Evolutionary conservation across 1,140 invertebrate species (phyloP).

Genomic region (Musca domestica): DNA sequence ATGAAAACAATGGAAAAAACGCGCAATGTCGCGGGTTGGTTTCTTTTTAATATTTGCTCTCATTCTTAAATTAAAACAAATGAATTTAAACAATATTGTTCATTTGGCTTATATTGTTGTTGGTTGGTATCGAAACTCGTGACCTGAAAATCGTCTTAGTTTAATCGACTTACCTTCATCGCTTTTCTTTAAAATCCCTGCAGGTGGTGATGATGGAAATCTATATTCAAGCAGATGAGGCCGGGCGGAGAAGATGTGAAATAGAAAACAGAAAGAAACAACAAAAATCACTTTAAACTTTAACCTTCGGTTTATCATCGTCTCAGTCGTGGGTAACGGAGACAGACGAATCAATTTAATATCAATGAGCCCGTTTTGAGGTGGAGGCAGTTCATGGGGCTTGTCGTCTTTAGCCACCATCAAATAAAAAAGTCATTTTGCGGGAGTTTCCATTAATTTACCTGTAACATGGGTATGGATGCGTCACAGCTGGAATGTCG

Average conservation of each 20-base stretch:
- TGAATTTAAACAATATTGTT: not conserved
- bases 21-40: too few species aligned
- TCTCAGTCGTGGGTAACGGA: too few species aligned
- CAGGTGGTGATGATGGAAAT: conserved; percentile 49
- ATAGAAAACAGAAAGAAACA: not conserved
- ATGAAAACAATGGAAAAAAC: too few species aligned
- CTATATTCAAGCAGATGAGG: conserved; percentile 25
- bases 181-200: conserved; percentile 51
- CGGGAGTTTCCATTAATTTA: conserved; percentile 26
- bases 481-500: conserved; percentile 54
- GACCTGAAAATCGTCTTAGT: not conserved
- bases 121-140: conserved; percentile 15
- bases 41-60: too few species aligned
- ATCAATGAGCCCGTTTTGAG: too few species aligned
- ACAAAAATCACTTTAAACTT: not conserved
- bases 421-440: not conserved
- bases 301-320: not conserved
- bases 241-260: not conserved
- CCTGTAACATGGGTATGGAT: conserved; percentile 48
- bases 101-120: conserved; percentile 32
- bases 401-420: not conserved
- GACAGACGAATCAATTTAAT: too few species aligned
- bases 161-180: conserved; percentile 44
- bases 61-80: conserved; percentile 24
- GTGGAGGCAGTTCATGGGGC: too few species aligned